Percentiles rank a stretch among this genome's conserved stretches.
phyloP scores from a whole-genome alignment of 2,113 vertebrate genomes.

The Atherinomorus stipes region DNA sequence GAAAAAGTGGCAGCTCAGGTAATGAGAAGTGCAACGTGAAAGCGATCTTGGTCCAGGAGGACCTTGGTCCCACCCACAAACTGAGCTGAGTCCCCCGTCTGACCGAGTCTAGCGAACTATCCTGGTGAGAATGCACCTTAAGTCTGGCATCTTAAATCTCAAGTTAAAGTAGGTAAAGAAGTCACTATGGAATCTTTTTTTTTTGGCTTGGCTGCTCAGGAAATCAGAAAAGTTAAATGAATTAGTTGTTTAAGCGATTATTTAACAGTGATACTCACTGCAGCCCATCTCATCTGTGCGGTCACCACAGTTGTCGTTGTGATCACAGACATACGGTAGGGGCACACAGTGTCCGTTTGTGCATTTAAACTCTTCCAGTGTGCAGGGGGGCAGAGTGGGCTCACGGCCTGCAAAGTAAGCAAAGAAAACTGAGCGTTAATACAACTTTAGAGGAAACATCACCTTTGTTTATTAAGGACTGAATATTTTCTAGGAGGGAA shows the following conservation, averaged over 20 bases:
- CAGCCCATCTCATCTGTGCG: slow-evolving; percentile 91
- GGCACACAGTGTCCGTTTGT: slow-evolving; percentile 88
- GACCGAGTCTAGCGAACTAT: no score
- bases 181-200: no score
- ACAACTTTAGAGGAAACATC: neutral
- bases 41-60: no score
- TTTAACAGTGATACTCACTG: slow-evolving; percentile 85
- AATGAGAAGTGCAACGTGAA: no score
- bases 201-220: no score
- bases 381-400: slow-evolving; percentile 88
- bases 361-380: slow-evolving; percentile 90
- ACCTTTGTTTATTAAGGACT: neutral
- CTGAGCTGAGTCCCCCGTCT: no score
- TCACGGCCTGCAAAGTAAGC: slow-evolving; percentile 81
- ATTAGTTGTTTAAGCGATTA: neutral
- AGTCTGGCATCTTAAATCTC: neutral
- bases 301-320: slow-evolving; percentile 92
- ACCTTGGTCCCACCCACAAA: no score
- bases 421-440: slow-evolving; percentile 24
- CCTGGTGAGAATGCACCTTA: no score
- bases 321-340: slow-evolving; percentile 88
- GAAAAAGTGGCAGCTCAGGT: no score
- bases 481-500: no score
- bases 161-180: neutral
- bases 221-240: neutral